Evolutionary conservation across 2,888 invertebrate genomes (phyloP).

Genomic region (Drosophila bunnanda): DNA sequence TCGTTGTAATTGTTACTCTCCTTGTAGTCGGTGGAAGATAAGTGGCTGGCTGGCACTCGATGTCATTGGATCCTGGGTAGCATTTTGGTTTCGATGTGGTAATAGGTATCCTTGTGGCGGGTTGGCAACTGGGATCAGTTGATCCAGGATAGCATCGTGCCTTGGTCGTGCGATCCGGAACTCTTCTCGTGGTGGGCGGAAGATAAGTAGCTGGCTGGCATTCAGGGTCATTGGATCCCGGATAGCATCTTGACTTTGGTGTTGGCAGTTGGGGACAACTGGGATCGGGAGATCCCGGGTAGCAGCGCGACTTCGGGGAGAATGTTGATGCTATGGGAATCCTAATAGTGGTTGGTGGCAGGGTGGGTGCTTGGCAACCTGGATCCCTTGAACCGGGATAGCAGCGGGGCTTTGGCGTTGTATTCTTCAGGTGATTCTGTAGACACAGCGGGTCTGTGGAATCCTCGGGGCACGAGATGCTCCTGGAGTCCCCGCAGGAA

Average conservation of each 20-base stretch:
- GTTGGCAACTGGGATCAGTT: slow-evolving; percentile 31
- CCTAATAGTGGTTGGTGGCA: slow-evolving; percentile 28
- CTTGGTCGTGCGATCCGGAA: slow-evolving; percentile 1
- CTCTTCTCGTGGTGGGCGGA: not conserved
- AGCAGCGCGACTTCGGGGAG: slow-evolving; percentile 14
- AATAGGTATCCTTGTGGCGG: slow-evolving; percentile 9
- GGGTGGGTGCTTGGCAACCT: slow-evolving; percentile 13
- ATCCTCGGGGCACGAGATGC: slow-evolving; percentile 57
- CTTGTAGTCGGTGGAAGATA: slow-evolving; percentile 10
- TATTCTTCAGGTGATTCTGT: slow-evolving; percentile 4
- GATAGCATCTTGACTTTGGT: slow-evolving; percentile 75
- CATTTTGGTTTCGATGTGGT: slow-evolving; percentile 10
- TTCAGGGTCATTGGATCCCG: slow-evolving; percentile 79
- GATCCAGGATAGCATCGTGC: slow-evolving; percentile 56
- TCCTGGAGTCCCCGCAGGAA: slow-evolving; percentile 3
- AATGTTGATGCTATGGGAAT: slow-evolving; percentile 21
- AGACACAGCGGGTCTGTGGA: slow-evolving; percentile 75
- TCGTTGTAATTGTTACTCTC: not conserved
- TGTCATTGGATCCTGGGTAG: not conserved
- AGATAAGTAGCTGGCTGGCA: slow-evolving; percentile 7
- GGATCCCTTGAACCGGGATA: slow-evolving; percentile 83
- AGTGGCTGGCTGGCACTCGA: slow-evolving; percentile 31
- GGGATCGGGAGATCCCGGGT: slow-evolving; percentile 59
- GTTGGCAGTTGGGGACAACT: slow-evolving; percentile 12
- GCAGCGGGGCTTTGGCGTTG: slow-evolving; percentile 56